phyloP scores from a whole-genome alignment of 2,113 vertebrate species.

The Argyrosomus japonicus region DNA sequence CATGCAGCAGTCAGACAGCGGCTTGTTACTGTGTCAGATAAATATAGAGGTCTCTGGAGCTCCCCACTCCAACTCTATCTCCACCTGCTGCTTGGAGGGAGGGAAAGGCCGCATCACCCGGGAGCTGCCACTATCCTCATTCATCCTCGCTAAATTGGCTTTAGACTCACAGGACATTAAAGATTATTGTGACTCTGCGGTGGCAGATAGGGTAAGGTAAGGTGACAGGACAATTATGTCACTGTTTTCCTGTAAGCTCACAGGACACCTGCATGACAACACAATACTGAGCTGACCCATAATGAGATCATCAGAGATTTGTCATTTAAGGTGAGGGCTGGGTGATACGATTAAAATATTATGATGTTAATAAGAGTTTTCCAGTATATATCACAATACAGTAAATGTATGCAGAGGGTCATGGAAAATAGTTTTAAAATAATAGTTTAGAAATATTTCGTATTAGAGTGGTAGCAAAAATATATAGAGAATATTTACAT shows the following conservation, averaged over 20 bases:
- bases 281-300: constrained; percentile 11
- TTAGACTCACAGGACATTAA: constrained; percentile 56
- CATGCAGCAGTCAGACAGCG: constrained; percentile 64
- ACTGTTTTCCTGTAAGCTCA: constrained; percentile 29
- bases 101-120: constrained; percentile 71
- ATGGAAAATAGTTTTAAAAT: too few relatives aligned
- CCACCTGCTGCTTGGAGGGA: constrained; percentile 59
- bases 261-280: constrained; percentile 25
- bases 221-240: constrained; percentile 35
- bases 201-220: constrained; percentile 34
- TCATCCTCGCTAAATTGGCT: constrained; percentile 74
- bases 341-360: background rate
- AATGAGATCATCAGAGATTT: constrained; percentile 52
- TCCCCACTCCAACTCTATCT: constrained; percentile 62
- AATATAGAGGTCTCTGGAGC: constrained; percentile 80
- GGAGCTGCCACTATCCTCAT: constrained; percentile 68
- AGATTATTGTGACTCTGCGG: constrained; percentile 52
- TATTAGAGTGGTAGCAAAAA: background rate
- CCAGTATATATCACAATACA: background rate
- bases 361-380: background rate
- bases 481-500: background rate
- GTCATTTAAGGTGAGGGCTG: background rate
- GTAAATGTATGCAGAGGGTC: background rate
- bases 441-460: too few relatives aligned
- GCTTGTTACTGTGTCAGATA: constrained; percentile 83